Evolutionary conservation across 2,888 invertebrate genomes (phyloP).

Genomic region (Bombyx huttoni): DNA sequence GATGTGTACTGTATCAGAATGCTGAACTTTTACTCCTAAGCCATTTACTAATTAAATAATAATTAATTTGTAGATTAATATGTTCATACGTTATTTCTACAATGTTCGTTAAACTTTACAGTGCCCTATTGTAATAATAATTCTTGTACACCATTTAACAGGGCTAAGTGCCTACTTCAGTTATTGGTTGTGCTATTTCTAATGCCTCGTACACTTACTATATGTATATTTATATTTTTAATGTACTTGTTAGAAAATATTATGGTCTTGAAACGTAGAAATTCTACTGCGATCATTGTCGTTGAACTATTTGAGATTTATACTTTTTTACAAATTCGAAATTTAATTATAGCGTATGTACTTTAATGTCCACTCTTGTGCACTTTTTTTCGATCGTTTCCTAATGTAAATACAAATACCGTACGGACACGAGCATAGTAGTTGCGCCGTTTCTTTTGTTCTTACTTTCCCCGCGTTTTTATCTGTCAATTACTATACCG

Average conservation of each 20-base stretch:
- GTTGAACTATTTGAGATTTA: background rate
- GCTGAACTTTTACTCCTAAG: conserved; percentile 58
- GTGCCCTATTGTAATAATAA: background rate
- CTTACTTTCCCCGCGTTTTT: no score
- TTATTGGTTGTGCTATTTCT: background rate
- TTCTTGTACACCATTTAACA: background rate
- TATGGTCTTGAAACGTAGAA: background rate
- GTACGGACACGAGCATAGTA: no score
- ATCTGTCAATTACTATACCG: no score
- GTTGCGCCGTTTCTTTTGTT: no score
- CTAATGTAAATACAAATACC: no score
- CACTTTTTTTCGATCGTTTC: no score
- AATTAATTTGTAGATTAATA: conserved; percentile 22
- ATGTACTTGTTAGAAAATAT: background rate
- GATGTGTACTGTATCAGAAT: conserved; percentile 9
- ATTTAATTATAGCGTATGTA: background rate
- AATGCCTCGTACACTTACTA: background rate
- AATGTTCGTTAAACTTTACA: background rate
- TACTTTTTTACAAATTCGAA: background rate
- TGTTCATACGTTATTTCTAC: conserved; percentile 1
- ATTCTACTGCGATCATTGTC: background rate
- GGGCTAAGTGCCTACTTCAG: background rate
- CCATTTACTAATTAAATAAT: conserved; percentile 32
- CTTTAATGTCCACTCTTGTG: no score
- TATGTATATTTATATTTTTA: background rate